Evolutionary conservation across 2,888 invertebrate genomes (phyloP).

Genomic region (Digitonthophagus gazella): DNA sequence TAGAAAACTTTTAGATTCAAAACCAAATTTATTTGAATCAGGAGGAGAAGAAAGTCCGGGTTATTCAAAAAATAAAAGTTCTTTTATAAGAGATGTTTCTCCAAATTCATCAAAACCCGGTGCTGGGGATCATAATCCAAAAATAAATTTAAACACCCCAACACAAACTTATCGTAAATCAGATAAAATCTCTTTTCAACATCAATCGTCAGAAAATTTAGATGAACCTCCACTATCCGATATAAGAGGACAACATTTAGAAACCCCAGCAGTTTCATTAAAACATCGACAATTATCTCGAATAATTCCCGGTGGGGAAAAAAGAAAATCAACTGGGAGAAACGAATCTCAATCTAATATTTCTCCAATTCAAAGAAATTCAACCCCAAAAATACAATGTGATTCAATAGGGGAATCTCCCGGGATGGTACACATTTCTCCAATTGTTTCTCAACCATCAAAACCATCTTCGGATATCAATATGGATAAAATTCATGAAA

Average conservation of each 20-base stretch:
- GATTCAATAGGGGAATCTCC: not conserved
- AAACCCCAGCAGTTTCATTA: not conserved
- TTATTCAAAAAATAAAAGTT: not conserved
- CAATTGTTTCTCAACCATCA: constrained; percentile 6
- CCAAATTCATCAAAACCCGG: no score
- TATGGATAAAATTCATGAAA: constrained; percentile 12
- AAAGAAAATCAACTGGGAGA: not conserved
- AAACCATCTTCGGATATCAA: not conserved
- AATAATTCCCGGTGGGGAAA: not conserved
- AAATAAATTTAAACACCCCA: no score
- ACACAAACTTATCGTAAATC: no score
- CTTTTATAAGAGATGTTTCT: no score
- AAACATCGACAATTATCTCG: not conserved
- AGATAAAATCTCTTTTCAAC: no score
- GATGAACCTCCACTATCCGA: no score
- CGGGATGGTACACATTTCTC: constrained; percentile 2
- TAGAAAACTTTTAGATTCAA: constrained; percentile 27
- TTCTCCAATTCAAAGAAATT: constrained; percentile 9
- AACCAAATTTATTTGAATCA: constrained; percentile 20
- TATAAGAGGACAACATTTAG: not conserved
- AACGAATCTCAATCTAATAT: not conserved
- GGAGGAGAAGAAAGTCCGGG: constrained; percentile 16
- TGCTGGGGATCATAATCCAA: no score
- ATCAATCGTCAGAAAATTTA: no score
- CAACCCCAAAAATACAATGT: constrained; percentile 24